phyloP scores from a whole-genome alignment of 2,888 invertebrate genomes.

The Coleophora deauratella region DNA sequence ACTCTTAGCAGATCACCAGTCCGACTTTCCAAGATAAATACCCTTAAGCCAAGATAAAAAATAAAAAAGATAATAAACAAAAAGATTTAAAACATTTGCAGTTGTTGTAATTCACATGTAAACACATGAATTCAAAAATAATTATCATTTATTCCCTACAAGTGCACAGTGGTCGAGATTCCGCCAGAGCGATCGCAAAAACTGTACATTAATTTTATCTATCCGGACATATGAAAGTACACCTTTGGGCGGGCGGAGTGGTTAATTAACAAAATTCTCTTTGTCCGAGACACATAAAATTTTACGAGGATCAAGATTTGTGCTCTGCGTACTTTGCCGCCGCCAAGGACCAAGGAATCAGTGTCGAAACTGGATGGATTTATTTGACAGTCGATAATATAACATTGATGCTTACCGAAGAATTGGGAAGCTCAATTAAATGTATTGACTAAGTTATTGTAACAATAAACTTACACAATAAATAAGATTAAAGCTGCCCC shows the following conservation, averaged over 20 bases:
- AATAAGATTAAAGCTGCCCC: no score
- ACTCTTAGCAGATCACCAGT: no score
- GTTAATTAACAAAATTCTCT: conserved; percentile 73
- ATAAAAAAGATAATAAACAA: no score
- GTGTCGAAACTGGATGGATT: conserved; percentile 2
- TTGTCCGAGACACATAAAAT: conserved; percentile 71
- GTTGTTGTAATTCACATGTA: neutral
- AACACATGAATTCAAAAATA: neutral
- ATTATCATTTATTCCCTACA: neutral
- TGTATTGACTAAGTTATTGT: no score
- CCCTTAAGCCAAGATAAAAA: no score
- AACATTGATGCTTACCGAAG: neutral
- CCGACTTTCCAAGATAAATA: no score
- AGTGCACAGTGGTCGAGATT: conserved; percentile 42
- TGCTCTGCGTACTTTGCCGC: conserved; percentile 39
- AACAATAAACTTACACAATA: no score
- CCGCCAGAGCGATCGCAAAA: conserved; percentile 12
- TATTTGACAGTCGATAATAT: neutral
- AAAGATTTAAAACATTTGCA: neutral
- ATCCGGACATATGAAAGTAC: conserved; percentile 47
- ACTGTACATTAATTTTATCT: conserved; percentile 39
- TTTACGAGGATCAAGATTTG: conserved; percentile 70
- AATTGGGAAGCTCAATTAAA: no score
- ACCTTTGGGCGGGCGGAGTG: conserved; percentile 40
- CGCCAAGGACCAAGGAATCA: conserved; percentile 25